phyloP scores from a whole-genome alignment of 1,140 invertebrate species.

The Achroia grisella region DNA sequence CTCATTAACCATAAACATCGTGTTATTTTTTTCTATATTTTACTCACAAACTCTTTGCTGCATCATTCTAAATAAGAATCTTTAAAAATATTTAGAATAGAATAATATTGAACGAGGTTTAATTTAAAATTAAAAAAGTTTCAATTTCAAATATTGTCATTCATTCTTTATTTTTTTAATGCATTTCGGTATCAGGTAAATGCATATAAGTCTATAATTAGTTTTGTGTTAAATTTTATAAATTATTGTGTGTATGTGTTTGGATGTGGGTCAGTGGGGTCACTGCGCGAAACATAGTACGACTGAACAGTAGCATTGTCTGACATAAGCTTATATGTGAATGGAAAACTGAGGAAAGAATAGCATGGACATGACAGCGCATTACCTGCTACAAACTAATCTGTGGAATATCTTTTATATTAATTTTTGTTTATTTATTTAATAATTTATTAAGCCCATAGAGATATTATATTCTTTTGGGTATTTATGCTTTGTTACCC shows the following conservation, averaged over 20 bases:
- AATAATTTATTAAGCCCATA: no score
- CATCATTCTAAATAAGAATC: not conserved
- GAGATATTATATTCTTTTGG: no score
- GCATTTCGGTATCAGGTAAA: no score
- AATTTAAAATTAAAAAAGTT: not conserved
- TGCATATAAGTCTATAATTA: no score
- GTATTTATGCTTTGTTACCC: no score
- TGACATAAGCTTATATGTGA: slow-evolving; percentile 63
- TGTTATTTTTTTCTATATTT: slow-evolving; percentile 6
- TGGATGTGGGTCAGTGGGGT: slow-evolving; percentile 42
- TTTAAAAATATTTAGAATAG: not conserved
- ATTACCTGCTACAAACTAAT: not conserved
- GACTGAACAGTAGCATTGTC: slow-evolving; percentile 58
- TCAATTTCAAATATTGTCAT: not conserved
- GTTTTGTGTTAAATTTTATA: not conserved
- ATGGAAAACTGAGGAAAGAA: slow-evolving; percentile 32
- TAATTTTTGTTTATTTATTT: not conserved
- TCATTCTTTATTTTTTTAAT: no score
- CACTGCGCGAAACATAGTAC: slow-evolving; percentile 36
- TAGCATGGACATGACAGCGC: slow-evolving; percentile 29
- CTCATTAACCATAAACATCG: slow-evolving; percentile 6
- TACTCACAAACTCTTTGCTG: slow-evolving; percentile 3
- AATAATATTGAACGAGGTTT: not conserved
- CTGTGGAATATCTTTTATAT: not conserved
- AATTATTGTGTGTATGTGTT: slow-evolving; percentile 7